Evolutionary conservation across 2,113 vertebrate genomes (phyloP).

Genomic region (Drymodes brunneopygia): DNA sequence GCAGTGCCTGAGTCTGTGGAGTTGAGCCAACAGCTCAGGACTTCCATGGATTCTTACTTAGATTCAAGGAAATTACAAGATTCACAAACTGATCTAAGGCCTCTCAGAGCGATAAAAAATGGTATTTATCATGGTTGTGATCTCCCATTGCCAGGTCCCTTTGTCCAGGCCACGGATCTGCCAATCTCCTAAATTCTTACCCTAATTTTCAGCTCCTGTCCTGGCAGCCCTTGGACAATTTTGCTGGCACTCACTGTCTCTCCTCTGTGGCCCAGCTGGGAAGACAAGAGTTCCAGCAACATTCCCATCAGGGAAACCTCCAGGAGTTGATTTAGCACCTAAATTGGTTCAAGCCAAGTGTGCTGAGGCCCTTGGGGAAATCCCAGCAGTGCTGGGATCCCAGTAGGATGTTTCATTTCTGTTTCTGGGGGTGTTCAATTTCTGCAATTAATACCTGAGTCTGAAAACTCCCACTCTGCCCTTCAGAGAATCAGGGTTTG

Average conservation of each 20-base stretch:
- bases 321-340: background rate
- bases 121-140: background rate
- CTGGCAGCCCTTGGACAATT: background rate
- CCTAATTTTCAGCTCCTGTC: background rate
- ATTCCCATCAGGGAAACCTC: background rate
- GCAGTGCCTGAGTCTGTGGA: accelerated
- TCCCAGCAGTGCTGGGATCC: background rate
- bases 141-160: background rate
- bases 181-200: background rate
- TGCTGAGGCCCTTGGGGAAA: background rate
- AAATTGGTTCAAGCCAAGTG: background rate
- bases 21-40: background rate
- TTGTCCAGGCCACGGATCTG: background rate
- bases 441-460: background rate
- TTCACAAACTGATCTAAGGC: background rate
- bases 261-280: background rate
- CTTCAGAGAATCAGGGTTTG: background rate
- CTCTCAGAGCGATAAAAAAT: background rate
- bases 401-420: background rate
- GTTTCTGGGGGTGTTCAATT: background rate
- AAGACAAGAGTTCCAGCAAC: background rate
- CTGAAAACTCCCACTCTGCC: background rate
- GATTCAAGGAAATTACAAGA: background rate
- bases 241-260: background rate
- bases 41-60: background rate